These are phyloP conservation scores for Epinotia brunnichana DNA, from an alignment of 2,888 invertebrate species.

Conservation along the genomic window DNA sequence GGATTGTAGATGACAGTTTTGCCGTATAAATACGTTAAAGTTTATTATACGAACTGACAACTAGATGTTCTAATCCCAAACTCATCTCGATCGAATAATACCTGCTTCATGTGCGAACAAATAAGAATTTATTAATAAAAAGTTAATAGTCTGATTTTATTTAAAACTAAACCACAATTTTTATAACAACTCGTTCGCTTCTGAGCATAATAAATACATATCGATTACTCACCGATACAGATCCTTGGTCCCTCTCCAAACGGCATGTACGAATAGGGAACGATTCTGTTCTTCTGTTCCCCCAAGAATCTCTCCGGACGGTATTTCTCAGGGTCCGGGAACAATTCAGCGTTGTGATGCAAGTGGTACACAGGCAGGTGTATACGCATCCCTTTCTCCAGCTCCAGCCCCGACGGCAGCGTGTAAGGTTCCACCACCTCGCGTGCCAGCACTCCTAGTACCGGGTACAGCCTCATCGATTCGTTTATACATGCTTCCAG, in stretches of 20 bases:
- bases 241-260: conserved; percentile 47
- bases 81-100: no score
- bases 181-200: not conserved
- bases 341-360: conserved; percentile 20
- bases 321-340: conserved; percentile 36
- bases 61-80: no score
- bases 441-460: conserved; percentile 60
- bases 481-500: conserved; percentile 75
- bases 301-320: conserved; percentile 30
- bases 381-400: conserved; percentile 31
- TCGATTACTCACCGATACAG: conserved; percentile 44
- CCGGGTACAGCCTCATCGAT: conserved; percentile 73
- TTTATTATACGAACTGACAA: no score
- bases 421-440: conserved; percentile 37
- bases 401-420: conserved; percentile 30
- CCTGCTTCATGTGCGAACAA: no score
- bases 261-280: conserved; percentile 43
- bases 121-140: no score
- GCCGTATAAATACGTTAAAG: no score
- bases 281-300: conserved; percentile 28
- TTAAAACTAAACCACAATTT: no score
- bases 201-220: conserved; percentile 30
- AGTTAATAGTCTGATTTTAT: no score
- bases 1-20: no score
- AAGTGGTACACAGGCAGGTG: conserved; percentile 38